Evolutionary conservation across 2,797 vertebrate genomes (phyloP), one percentile per base, ranked within the genome.

Genomic region (Trachops cirrhosus): DNA sequence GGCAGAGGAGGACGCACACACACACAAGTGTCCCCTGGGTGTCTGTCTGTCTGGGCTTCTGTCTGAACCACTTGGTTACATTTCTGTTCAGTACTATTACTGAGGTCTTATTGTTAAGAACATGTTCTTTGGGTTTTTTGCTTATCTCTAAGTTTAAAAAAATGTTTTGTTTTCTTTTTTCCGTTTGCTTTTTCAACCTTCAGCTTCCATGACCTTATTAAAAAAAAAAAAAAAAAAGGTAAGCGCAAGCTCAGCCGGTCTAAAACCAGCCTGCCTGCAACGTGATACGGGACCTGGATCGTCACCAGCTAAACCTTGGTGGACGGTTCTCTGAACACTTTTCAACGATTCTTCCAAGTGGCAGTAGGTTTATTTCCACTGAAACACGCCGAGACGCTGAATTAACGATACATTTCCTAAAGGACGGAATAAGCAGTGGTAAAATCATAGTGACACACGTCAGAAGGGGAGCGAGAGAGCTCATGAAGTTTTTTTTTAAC

Each of bases 191-290:
- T 96, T 93, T 96, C 44, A 92, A 68, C 70, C 77, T 98, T 95
- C 62, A 92, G 64, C 1, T 52, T 96, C 54, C 87, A 37, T 93
- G 89, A 88, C 87, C 93, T 97, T 97, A 48, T 64, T n/a, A 73
- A 70, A 71, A n/a, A 78, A 96, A 78, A 46, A 46, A 87, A 79
- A 48, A 90, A 87, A 77, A 86, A 91, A 94, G 54, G 29, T 21
- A 88, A 97, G 82, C 5, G 87, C 87, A 84, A 93, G 41, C 85
- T 9, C 29, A 96, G 64, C 92, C 92, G 83, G 84, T 97, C 78
- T 80, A 73, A 97, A 98, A 97, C 44, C 86, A 95, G 82, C 54
- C 89, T 97, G 46, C 74, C 93, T 94, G 88, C 92, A 97, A 92
- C 14, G 37, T 11, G 68, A 93, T 96, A 78, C 10, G 37, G 24